Evolutionary conservation across 2,797 vertebrate genomes (phyloP).

Genomic region (Micropoecilia bifurca): DNA sequence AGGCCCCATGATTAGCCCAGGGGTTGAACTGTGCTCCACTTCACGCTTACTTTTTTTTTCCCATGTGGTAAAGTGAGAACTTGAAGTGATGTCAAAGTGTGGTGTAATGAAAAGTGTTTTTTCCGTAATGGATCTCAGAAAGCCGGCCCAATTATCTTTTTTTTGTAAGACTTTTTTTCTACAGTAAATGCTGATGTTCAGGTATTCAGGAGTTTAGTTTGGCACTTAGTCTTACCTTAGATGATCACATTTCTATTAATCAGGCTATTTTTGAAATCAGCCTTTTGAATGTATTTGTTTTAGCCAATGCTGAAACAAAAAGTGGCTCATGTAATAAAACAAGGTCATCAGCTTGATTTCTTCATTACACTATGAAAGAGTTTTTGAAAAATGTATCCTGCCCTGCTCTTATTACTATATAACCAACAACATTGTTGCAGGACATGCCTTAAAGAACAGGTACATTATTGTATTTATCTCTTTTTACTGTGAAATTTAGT

Average conservation of each 20-base stretch:
- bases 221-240: slow-evolving; percentile 22
- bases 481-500: not conserved
- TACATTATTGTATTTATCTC: not conserved
- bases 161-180: slow-evolving; percentile 18
- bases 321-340: not conserved
- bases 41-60: slow-evolving; percentile 46
- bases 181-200: slow-evolving; percentile 45
- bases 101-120: slow-evolving; percentile 73
- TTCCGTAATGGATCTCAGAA: slow-evolving; percentile 62
- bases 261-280: not conserved
- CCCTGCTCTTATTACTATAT: not conserved
- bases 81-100: slow-evolving; percentile 81
- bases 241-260: slow-evolving; percentile 28
- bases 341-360: not conserved
- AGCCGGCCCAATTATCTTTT: slow-evolving; percentile 64
- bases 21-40: slow-evolving; percentile 86
- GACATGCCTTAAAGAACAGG: not conserved
- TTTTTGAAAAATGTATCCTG: not conserved
- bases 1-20: slow-evolving; percentile 85
- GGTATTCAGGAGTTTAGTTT: slow-evolving; percentile 36
- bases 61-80: slow-evolving; percentile 61
- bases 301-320: not conserved
- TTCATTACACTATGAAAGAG: not conserved
- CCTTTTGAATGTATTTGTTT: not conserved
- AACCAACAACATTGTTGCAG: not conserved